Base-by-base conservation (phyloP, 2,888 invertebrate genomes). In the Nomada ferruginata region DNA sequence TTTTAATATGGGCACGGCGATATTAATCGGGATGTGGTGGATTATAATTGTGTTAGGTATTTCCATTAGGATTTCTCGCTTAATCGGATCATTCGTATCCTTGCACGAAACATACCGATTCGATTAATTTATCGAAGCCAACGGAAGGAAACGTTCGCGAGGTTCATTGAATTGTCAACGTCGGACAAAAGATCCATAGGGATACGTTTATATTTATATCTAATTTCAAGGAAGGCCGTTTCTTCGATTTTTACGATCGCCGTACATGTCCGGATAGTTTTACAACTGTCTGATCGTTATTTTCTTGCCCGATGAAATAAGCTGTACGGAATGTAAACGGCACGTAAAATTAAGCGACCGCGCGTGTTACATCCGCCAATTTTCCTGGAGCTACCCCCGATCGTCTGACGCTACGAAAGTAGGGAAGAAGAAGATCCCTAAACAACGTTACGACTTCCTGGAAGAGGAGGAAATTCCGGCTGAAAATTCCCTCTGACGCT, bases 291-390 rank as follows among this genome's bases (percentile, higher is more conserved):
- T 29, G n/a, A 18, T 47, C 7, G 9, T 59, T 15, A 2, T 29
- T 50, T 50, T 26, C 47, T 60, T 59, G 59, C 15, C 29, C 13
- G 29, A 7, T 42, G 10, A 3, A 10, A 61, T 18, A 55, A 57
- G 63, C 47, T 26, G 55, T 26, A 2, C 50, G 13, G 36, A 52
- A 29, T 57, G 44, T 52, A 44, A 69, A 59, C 60, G 76, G 52
- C 44, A 55, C 55, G 63, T 65, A 55, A 79, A 79, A 70, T 65
- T 70, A 53, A 60, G 47, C 20, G 53, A 42, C 52, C 64, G 70
- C 36, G 13, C 47, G 70, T 79, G 69, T 55, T 65, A 70, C 78
- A 70, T 55, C 53, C 53, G 36, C 60, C 78, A 79, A 65, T 77
- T 79, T 70, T 42, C 64, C 44, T 50, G 57, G 64, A 76, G 72